Percentiles rank a stretch among this genome's conserved stretches.
Conservation (phyloP, 2,888 invertebrate species). For the Conops quadrifasciatus region DNA sequence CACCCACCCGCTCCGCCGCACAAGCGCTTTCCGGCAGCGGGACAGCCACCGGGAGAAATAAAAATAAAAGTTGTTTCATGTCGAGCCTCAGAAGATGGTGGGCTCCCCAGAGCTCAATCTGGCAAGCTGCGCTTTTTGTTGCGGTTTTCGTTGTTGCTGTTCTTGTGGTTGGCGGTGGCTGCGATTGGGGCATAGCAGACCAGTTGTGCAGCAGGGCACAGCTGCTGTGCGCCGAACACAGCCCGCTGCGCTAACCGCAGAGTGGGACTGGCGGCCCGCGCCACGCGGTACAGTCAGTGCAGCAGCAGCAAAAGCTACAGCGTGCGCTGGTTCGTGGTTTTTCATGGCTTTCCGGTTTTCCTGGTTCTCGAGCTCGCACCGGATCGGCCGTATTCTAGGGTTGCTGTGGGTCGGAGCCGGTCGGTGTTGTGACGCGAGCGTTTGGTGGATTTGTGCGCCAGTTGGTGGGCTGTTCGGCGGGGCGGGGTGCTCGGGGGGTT, state of each 20-base stretch:
- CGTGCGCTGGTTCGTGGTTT: constrained; percentile 33
- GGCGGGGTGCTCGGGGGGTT: neutral
- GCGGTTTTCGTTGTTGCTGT: constrained; percentile 7
- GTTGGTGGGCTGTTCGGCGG: neutral
- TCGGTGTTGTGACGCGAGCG: neutral
- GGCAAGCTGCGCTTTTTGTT: neutral
- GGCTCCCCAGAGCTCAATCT: constrained; percentile 24
- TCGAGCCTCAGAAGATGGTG: constrained; percentile 5
- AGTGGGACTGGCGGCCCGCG: neutral
- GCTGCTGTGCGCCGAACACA: constrained; percentile 10
- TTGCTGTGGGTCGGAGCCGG: neutral
- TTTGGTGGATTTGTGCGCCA: neutral
- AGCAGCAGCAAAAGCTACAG: constrained; percentile 37
- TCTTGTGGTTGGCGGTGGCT: neutral
- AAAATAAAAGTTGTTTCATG: constrained; percentile 1
- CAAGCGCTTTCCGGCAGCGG: neutral
- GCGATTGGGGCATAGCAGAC: neutral
- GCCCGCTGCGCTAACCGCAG: neutral
- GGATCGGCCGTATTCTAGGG: neutral
- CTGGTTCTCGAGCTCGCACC: neutral
- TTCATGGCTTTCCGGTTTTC: constrained; percentile 28
- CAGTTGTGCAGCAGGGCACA: constrained; percentile 12
- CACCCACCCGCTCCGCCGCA: neutral
- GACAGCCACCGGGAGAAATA: neutral
- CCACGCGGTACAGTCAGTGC: constrained; percentile 37